Conservation (phyloP, 2,888 invertebrate species). For the Xylota segnis region DNA sequence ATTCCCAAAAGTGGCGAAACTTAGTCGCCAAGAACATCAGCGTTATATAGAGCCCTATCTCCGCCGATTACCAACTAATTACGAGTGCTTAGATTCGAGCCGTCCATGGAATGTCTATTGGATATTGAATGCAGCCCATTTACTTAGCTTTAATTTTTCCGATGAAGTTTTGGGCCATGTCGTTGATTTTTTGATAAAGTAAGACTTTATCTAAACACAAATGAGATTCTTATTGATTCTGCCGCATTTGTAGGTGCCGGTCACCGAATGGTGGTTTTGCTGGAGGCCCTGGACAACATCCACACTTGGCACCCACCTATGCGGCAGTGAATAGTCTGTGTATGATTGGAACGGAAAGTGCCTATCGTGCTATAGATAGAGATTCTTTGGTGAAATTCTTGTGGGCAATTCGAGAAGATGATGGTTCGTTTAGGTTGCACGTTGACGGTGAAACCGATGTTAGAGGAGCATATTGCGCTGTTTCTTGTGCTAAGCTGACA, state of each 20-base stretch:
- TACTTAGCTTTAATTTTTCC: constrained; percentile 88
- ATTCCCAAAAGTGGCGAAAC: constrained; percentile 86
- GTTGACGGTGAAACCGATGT: constrained; percentile 97
- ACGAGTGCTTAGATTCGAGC: constrained; percentile 96
- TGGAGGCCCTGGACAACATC: constrained; percentile 96
- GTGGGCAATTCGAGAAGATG: constrained; percentile 89
- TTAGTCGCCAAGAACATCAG: constrained; percentile 88
- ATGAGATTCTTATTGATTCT: constrained; percentile 5
- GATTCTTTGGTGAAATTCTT: constrained; percentile 90
- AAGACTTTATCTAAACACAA: constrained; percentile 61
- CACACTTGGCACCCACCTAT: constrained; percentile 98
- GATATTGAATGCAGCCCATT: constrained; percentile 95
- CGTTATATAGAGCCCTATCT: constrained; percentile 89
- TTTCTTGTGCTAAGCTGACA: constrained; percentile 92
- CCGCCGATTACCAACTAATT: constrained; percentile 88
- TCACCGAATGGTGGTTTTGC: constrained; percentile 92
- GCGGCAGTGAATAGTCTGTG: constrained; percentile 97
- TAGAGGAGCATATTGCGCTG: constrained; percentile 98
- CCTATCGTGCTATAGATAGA: constrained; percentile 94
- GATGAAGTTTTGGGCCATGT: constrained; percentile 86
- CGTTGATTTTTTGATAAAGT: constrained; percentile 87
- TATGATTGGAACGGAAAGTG: constrained; percentile 94
- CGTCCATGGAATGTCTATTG: constrained; percentile 99
- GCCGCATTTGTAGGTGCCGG: constrained; percentile 80
- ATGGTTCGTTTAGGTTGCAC: constrained; percentile 97